Evolutionary conservation across 2,113 vertebrate genomes (phyloP).

Genomic region (Murina feae): DNA sequence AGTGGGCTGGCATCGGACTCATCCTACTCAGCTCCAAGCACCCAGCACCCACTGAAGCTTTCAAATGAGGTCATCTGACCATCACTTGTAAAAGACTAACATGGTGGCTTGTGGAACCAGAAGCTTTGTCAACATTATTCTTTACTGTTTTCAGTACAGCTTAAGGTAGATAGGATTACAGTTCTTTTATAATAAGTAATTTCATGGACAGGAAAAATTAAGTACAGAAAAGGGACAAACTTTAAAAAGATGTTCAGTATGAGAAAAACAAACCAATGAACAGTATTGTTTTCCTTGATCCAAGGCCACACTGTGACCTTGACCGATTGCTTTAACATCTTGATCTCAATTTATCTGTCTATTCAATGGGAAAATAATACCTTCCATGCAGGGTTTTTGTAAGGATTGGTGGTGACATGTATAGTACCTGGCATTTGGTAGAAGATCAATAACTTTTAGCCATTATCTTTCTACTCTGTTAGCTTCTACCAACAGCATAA

Average conservation of each 20-base stretch:
- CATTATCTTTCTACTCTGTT: neutral
- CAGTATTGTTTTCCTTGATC: neutral
- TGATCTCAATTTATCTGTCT: neutral
- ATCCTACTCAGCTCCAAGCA: neutral
- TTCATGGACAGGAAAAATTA: neutral
- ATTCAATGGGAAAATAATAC: neutral
- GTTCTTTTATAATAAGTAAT: neutral
- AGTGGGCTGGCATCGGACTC: neutral
- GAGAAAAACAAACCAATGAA: neutral
- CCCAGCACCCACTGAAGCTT: neutral
- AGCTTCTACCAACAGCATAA: neutral
- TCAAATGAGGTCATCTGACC: neutral
- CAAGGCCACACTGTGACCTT: neutral
- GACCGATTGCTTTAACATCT: neutral
- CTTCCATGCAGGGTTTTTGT: neutral
- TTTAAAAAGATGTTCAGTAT: neutral
- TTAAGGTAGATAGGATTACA: neutral
- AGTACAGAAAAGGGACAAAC: neutral
- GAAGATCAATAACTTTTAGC: neutral
- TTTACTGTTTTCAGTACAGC: neutral
- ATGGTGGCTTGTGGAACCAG: neutral
- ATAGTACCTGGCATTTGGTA: neutral
- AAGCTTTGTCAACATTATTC: neutral
- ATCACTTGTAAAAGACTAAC: neutral
- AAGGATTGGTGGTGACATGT: neutral